Percentiles rank a stretch among this genome's conserved stretches.
Evolutionary conservation across 2,113 vertebrate species (phyloP).

Genomic region (Pteruthius melanotis): DNA sequence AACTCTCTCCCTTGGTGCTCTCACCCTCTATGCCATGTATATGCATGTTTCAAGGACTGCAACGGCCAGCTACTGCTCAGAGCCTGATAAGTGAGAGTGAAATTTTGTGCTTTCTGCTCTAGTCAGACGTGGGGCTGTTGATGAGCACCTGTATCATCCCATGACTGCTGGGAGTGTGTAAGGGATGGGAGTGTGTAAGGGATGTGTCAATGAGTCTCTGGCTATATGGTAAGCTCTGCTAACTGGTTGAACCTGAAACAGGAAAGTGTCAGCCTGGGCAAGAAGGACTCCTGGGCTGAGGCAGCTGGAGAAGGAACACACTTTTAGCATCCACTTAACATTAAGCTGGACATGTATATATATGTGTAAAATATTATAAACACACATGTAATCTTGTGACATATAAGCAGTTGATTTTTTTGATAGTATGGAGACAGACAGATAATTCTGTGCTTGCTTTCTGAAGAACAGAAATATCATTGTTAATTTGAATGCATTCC

Average conservation of each 20-base stretch:
- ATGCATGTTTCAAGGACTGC: not conserved
- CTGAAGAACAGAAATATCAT: not conserved
- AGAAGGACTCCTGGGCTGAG: not conserved
- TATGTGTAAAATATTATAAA: not conserved
- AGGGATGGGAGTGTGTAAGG: not conserved
- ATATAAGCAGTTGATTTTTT: not conserved
- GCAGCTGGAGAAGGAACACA: not conserved
- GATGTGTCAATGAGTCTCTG: not conserved
- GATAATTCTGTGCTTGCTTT: not conserved
- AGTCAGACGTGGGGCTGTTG: not conserved
- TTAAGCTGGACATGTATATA: not conserved
- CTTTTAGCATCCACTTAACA: not conserved
- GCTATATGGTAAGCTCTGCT: not conserved
- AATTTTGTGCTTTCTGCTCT: not conserved
- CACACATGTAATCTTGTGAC: not conserved
- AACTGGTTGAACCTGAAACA: not conserved
- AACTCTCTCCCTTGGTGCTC: not conserved
- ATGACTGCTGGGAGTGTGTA: not conserved
- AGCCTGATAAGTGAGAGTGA: rapidly evolving
- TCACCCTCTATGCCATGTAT: not conserved
- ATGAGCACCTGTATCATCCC: not conserved
- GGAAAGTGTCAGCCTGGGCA: not conserved
- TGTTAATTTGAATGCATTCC: not conserved
- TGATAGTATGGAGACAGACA: not conserved
- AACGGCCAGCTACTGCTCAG: not conserved